Base-by-base conservation (phyloP, 2,113 vertebrate species). In the Petromus typicus region DNA sequence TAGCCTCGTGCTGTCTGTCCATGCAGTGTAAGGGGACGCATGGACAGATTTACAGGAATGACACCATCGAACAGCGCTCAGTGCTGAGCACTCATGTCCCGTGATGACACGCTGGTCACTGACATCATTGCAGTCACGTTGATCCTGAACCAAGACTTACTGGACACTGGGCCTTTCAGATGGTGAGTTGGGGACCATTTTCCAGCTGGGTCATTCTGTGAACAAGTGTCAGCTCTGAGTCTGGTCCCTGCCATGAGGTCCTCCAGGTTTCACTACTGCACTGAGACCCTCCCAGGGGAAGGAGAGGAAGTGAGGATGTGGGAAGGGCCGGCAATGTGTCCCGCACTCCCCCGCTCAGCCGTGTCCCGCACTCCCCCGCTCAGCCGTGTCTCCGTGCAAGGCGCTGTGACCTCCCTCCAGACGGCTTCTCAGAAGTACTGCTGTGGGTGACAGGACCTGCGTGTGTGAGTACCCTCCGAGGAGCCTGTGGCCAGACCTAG, bases 341-440 rank as follows among this genome's bases (percentile, higher is more conserved):
- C n/a, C n/a, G n/a, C n/a, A n/a, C n/a, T n/a, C n/a, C n/a, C n/a
- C n/a, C n/a, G n/a, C n/a, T n/a, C n/a, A n/a, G n/a, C n/a, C 23
- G 17, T 3, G 7, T 16, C 7, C 5, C 6, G 51, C 9, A 43
- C 5, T 11, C 11, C 32, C 4, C 7, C 34, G 23, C 4, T 17
- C n/a, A 48, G 32, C 43, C 2, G 25, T 3, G 32, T n/a, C 34
- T 71, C 23, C 43, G 30, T 56, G 67, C 32, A 83, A 8, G 13
- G 2, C 18, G 48, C 14, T 9, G 71, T 59, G 23, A 23, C 0
- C 16, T 1, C 43, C 67, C 54, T 7, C 64, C 30, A 57, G 32
- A 8, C 34, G 37, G 40, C 64, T 61, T 69, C 51, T 59, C 81
- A 25, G 64, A 75, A 67, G 56, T 27, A 11, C 25, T 34, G 37